Evolutionary conservation across 2,113 vertebrate genomes (phyloP), one percentile per base, ranked within the genome.

Genomic region (Thamnaconus septentrionalis): DNA sequence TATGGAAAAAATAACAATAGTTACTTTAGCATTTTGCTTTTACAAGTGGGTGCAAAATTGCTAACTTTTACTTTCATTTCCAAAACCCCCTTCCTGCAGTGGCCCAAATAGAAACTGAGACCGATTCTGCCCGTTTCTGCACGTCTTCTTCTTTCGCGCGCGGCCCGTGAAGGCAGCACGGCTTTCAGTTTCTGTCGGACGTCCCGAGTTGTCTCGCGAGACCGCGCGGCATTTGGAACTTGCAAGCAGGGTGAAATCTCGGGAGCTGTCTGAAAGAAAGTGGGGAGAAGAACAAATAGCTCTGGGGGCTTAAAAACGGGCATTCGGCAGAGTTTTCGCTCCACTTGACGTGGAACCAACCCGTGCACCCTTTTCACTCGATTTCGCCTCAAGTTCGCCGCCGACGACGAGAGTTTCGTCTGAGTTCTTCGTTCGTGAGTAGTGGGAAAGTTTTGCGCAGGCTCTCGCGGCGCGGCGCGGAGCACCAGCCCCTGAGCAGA

Each of bases 161-260:
- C n/a, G 5, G 48, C 3, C 7, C 8, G 10, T 50, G 9, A 50
- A 50, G n/a, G 48, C 48, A 50, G 8, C 67, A 59, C 39, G 1
- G 6, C 4, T 41, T 66, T 66, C 55, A 6, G 41, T 62, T 64
- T 51, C 53, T 4, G 53, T 59, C 44, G 48, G 18, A 5, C 3
- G 31, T 4, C 31, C 9, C 39, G 9, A 11, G 6, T 55, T 41
- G 3, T 81, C 85, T 85, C 88, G 88, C 85, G 88, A 84, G 50
- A 79, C 6, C 59, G 71, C 3, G n/a, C 7, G 18, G 5, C 0
- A 48, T 64, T 50, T 59, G 4, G 11, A 5, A 12, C 6, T 6
- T 56, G 82, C 63, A 53, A 76, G 56, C 53, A 3, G 50, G 10
- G 57, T 40, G 71, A 76, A 75, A 66, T 83, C 78, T 79, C 77